These are phyloP conservation scores for Paramisgurnus dabryanus DNA, from an alignment of 2,113 vertebrate species.

Conservation along the genomic window DNA sequence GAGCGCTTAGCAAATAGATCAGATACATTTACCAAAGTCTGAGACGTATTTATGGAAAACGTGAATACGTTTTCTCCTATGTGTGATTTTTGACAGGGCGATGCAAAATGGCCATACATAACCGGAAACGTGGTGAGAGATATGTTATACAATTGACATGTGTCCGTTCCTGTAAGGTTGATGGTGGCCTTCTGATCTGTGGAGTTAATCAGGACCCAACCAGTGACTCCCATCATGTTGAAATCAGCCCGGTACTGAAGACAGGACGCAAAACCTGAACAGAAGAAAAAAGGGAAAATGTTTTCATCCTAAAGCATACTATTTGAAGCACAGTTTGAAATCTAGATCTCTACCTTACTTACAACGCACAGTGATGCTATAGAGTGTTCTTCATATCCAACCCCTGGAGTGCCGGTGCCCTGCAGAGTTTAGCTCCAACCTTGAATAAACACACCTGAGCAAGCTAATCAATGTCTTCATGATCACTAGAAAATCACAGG, in stretches of 20 bases:
- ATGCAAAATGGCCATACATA: constrained; percentile 69
- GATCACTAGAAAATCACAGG: no score
- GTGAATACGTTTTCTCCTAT: constrained; percentile 66
- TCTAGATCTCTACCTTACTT: no score
- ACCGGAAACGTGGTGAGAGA: constrained; percentile 73
- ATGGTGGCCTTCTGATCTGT: constrained; percentile 51
- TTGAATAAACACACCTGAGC: no score
- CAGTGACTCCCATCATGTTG: constrained; percentile 77
- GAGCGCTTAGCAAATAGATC: constrained; percentile 52
- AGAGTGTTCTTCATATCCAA: no score
- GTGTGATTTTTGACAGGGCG: constrained; percentile 68
- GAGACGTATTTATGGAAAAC: constrained; percentile 44
- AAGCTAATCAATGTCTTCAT: no score
- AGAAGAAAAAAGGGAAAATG: constrained; percentile 4
- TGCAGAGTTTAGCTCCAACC: no score
- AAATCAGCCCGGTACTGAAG: constrained; percentile 65
- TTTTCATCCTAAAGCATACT: no score
- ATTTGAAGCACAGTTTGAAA: no score
- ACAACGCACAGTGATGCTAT: no score
- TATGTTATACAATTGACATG: constrained; percentile 62
- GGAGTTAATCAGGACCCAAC: constrained; percentile 67
- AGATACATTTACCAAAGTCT: constrained; percentile 46
- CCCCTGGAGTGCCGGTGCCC: no score
- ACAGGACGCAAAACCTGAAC: constrained; percentile 64
- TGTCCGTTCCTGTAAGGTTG: constrained; percentile 62